Conservation (phyloP, 2,113 vertebrate genomes). For the Pachyramphus minor region DNA sequence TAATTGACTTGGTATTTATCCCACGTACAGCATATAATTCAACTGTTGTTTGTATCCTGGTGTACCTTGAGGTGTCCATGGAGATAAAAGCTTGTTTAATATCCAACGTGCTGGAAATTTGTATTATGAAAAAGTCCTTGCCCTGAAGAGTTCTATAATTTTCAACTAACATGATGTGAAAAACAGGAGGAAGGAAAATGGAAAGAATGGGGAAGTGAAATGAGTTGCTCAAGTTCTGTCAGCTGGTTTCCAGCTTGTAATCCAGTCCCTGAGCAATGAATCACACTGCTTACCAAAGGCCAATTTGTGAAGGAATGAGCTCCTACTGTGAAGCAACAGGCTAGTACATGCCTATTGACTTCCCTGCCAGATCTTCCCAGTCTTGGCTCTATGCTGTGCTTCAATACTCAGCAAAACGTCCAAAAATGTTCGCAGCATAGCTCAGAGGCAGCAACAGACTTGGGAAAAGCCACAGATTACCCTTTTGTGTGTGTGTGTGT, state of each 20-base stretch:
- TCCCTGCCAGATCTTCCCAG: conserved; percentile 22
- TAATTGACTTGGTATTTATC: conserved; percentile 15
- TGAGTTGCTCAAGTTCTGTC: conserved; percentile 38
- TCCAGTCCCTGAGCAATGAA: conserved; percentile 44
- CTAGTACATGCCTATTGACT: conserved; percentile 35
- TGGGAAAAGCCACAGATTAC: neutral
- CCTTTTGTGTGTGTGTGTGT: neutral
- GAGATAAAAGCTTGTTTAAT: conserved; percentile 35
- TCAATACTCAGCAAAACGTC: neutral
- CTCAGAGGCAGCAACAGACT: neutral
- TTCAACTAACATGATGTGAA: neutral
- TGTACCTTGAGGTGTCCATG: neutral
- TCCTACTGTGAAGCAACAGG: conserved; percentile 57
- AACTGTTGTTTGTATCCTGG: neutral
- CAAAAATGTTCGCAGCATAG: neutral
- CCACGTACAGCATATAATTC: neutral
- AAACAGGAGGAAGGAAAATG: conserved; percentile 25
- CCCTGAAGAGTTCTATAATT: neutral
- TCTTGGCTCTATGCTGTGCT: neutral
- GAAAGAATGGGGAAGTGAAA: conserved; percentile 7
- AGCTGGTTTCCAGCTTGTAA: conserved; percentile 41
- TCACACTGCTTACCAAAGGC: conserved; percentile 48
- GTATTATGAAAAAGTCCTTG: neutral
- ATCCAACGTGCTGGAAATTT: neutral
- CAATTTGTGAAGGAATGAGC: conserved; percentile 54